Conservation (phyloP, 2,888 invertebrate genomes). For the Cyaniris semiargus region DNA sequence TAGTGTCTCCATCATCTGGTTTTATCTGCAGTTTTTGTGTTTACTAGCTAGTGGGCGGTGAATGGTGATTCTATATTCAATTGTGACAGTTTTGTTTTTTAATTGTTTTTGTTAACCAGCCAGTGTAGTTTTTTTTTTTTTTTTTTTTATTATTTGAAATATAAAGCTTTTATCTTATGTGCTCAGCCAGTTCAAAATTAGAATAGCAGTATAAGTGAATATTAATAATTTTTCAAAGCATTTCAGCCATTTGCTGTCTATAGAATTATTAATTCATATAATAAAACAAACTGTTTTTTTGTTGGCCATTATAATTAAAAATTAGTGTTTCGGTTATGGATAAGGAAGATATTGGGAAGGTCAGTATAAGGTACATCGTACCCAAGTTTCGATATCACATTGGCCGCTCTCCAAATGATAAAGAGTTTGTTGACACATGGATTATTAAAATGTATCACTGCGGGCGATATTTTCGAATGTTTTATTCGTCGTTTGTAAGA, state of each 20-base stretch:
- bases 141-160: too few species aligned
- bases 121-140: too few species aligned
- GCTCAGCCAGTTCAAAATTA: too few species aligned
- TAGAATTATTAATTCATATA: too few species aligned
- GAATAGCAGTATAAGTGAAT: too few species aligned
- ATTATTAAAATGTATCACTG: slow-evolving; percentile 3
- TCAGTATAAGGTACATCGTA: slow-evolving; percentile 21
- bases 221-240: too few species aligned
- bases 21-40: slow-evolving; percentile 33
- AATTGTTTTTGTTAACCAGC: too few species aligned
- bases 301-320: neutral
- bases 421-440: slow-evolving; percentile 32
- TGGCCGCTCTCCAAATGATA: slow-evolving; percentile 46
- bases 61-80: neutral
- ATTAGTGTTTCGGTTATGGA: neutral
- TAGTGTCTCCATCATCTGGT: slow-evolving; percentile 40
- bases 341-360: slow-evolving; percentile 15
- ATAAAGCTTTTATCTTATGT: neutral
- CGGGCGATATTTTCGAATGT: slow-evolving; percentile 34
- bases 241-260: too few species aligned
- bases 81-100: neutral
- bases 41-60: slow-evolving; percentile 2
- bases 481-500: slow-evolving; percentile 32
- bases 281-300: neutral
- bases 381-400: slow-evolving; percentile 31